A percentile compares a stretch with the other conserved stretches of the same genome.
These are phyloP conservation scores for Hirtodrosophila trivittata DNA, from an alignment of 2,888 invertebrate genomes.

Conservation along the genomic window DNA sequence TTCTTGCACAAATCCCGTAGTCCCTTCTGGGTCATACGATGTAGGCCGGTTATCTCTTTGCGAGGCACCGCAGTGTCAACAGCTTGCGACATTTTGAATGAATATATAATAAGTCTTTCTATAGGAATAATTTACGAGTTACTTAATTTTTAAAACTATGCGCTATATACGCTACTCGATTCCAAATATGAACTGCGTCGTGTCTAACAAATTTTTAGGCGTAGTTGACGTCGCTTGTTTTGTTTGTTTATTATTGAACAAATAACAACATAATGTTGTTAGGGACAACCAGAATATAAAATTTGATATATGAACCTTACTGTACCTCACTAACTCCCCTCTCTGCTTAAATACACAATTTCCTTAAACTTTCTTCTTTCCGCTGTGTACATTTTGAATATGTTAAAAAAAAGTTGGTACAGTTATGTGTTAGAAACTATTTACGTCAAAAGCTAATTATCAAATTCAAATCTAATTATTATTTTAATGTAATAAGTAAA, in stretches of 20 bases:
- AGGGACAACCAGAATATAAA: conserved; percentile 39
- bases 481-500: no score
- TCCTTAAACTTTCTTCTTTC: no score
- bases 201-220: conserved; percentile 20
- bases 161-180: conserved; percentile 7
- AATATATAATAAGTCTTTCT: neutral
- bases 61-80: conserved; percentile 22
- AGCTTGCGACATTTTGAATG: conserved; percentile 35
- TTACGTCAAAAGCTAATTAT: no score
- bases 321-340: neutral
- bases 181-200: conserved; percentile 13
- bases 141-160: conserved; percentile 6
- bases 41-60: conserved; percentile 77
- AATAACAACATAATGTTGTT: conserved; percentile 48
- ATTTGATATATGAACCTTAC: neutral
- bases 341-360: no score
- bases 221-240: conserved; percentile 29
- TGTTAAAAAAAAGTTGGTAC: no score
- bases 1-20: conserved; percentile 93
- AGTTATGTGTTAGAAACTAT: no score
- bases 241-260: conserved; percentile 56
- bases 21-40: conserved; percentile 92
- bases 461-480: no score
- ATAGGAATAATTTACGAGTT: neutral
- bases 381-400: no score